Conservation (phyloP, 2,113 vertebrate genomes). For the Chaetorhynchus papuensis region DNA sequence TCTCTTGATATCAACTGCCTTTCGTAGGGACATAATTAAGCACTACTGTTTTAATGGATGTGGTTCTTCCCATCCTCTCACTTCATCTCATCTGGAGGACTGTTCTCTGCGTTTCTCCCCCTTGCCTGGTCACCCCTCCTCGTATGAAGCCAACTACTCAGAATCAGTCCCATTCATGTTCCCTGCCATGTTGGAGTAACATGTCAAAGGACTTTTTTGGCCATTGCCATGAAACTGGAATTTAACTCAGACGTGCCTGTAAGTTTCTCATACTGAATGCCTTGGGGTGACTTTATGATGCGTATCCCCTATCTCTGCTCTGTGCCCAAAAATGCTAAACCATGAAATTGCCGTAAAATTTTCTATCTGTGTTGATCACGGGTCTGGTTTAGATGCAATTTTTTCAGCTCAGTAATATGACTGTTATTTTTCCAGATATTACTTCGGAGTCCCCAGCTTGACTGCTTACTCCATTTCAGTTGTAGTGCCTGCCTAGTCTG, state of each 20-base stretch:
- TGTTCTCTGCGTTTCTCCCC: neutral
- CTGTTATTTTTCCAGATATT: neutral
- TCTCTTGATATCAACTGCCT: neutral
- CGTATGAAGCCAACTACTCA: neutral
- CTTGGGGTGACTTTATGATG: too few species aligned
- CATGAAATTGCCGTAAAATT: neutral
- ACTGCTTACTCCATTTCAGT: neutral
- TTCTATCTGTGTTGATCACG: fast-evolving
- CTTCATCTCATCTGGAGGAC: neutral
- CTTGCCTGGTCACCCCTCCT: neutral
- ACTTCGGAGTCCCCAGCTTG: neutral
- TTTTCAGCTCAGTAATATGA: neutral
- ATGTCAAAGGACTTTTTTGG: neutral
- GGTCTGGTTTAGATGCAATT: neutral
- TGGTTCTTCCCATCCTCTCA: neutral
- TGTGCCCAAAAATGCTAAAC: too few species aligned
- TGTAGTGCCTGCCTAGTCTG: neutral
- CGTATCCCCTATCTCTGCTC: too few species aligned
- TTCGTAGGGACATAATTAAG: neutral
- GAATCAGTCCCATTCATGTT: neutral
- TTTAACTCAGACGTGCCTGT: neutral
- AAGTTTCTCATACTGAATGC: neutral
- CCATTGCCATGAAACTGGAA: neutral
- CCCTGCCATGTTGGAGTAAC: neutral
- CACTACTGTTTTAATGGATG: neutral